These are phyloP conservation scores for Trididemnum miniatum DNA, from an alignment of 23 tunicate species.

Conservation along the genomic window DNA sequence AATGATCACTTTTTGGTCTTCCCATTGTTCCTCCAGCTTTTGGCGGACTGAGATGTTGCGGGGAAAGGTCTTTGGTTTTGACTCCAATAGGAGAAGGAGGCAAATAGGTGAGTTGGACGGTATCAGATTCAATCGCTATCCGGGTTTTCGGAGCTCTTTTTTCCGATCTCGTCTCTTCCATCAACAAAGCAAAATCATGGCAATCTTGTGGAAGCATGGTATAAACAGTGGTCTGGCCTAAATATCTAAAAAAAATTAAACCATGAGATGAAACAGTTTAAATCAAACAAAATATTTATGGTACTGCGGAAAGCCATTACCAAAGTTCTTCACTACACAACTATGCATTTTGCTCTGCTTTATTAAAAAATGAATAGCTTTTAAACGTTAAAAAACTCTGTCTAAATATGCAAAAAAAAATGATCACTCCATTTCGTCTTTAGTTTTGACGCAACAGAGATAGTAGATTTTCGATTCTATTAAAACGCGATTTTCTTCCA, in stretches of 20 bases:
- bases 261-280: too few relatives aligned
- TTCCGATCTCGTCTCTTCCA: constrained; percentile 1
- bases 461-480: too few relatives aligned
- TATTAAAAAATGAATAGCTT: too few relatives aligned
- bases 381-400: too few relatives aligned
- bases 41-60: not conserved
- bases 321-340: too few relatives aligned
- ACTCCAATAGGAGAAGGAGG: constrained; percentile 15
- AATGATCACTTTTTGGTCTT: constrained; percentile 4
- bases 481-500: too few relatives aligned
- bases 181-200: constrained; percentile 42
- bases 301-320: too few relatives aligned
- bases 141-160: constrained; percentile 22
- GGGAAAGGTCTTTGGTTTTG: not conserved
- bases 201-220: constrained; percentile 61
- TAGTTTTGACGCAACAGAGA: too few relatives aligned
- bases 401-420: too few relatives aligned
- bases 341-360: too few relatives aligned
- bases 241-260: constrained; percentile 28
- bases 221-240: constrained; percentile 57
- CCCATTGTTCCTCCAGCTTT: not conserved
- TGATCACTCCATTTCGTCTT: too few relatives aligned
- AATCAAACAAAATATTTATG: too few relatives aligned
- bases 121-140: not conserved
- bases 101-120: constrained; percentile 19